Evolutionary conservation across 2,797 vertebrate species (phyloP), one percentile per base, ranked within the genome.

Genomic region (Sebastiscus albofasciatus): DNA sequence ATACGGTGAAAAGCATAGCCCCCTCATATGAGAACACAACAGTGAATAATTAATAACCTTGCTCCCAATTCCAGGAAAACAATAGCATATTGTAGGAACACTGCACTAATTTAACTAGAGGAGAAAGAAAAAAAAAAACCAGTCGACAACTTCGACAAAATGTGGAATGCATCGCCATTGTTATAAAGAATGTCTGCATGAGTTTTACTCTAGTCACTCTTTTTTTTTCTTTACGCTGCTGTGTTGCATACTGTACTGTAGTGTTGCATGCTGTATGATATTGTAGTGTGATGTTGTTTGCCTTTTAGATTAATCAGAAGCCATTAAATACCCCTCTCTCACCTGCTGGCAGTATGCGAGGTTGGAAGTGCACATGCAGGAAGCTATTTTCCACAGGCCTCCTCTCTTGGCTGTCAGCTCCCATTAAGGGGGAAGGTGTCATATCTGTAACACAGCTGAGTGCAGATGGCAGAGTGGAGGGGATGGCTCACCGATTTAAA

Each of bases 401-500:
- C 97, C 97, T 97, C 96, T 96, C 92, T 73, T 96, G 97, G 96
- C 98, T 99, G 98, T 99, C 98, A 98, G 97, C 96, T 99, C 97
- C 99, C 98, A 99, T 99, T 99, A 99, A 97, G 97, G 96, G 97
- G 96, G 97, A 97, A 99, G 98, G 98, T 99, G 97, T 99, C 98
- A 99, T 99, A 98, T 99, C 99, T 99, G 97, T 98, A 98, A 97
- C 97, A 96, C 98, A 98, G 98, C 98, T 99, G 98, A 99, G 98
- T 99, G 97, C 98, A 99, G 98, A 99, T 99, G 98, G 98, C 98
- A 98, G 97, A 98, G 98, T 98, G 98, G 98, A 99, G 97, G 97
- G 97, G 98, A 99, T 97, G 98, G 98, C 99, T 99, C 98, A 97
- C 98, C 98, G 98, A 99, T 99, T 99, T 99, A 99, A 99, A 99